Evolutionary conservation across 1,140 invertebrate genomes (phyloP), one percentile per base, ranked within the genome.

Genomic region (Drosophila hydei): DNA sequence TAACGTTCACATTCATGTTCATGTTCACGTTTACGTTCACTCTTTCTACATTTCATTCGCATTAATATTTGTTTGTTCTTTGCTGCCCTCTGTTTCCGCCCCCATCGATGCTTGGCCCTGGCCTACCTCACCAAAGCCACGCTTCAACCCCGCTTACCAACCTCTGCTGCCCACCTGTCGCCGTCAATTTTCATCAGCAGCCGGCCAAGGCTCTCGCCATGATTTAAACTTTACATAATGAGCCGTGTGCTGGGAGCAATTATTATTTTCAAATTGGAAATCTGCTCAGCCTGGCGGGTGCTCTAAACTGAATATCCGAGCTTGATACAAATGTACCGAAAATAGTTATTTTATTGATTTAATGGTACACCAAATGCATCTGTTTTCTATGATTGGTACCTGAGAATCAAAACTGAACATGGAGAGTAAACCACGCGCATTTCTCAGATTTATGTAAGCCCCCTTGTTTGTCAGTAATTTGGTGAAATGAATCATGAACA

Each of bases 1-100:
- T 75, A 71, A 71, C 67, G 83, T 72, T 78, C 67, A 76, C 48
- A 45, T 72, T 78, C 65, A 76, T 40, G 43, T 67, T 77, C 40
- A 52, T 25, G 33, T 45, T 43, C 47, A 48, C 61, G 50, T 68
- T 77, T 63, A 42, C 48, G 50, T 69, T 77, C 72, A 42, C 48
- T 23, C 33, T 38, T 54, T 70, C 16, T 25, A 45, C 30, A 33
- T 47, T 47, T 33, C 40, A 45, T 65, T 64, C n/a, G 19, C 64
- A 68, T 40, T 59, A 43, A 25, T 63, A 68, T 64, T 59, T 59
- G 19, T 33, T 55, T 72, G 50, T 56, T 65, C 19, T 42, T 58
- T 45, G 58, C 36, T 18, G 23, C 19, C 6, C 25, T 54, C 51
- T 45, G n/a, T 16, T 5, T 14, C 18, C 7, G 50, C 19, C 47